A percentile compares a stretch with the other conserved stretches of the same genome.
These are phyloP conservation scores for Nymphalis io DNA, from an alignment of 1,140 invertebrate species.

Conservation along the genomic window DNA sequence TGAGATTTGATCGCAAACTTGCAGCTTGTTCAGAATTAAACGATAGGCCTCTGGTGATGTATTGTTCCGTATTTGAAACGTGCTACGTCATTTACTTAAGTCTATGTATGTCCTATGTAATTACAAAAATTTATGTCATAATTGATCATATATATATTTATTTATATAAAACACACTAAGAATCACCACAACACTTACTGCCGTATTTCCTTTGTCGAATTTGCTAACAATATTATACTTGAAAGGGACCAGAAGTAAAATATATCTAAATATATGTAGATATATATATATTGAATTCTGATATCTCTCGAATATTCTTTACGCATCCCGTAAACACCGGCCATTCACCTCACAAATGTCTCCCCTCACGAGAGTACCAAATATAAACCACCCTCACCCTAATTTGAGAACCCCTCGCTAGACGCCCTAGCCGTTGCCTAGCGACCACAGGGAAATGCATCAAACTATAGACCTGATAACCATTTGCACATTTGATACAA, in stretches of 20 bases:
- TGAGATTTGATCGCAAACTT: constrained; percentile 33
- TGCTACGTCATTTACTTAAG: not conserved
- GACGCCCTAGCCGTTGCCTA: constrained; percentile 62
- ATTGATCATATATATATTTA: too few relatives aligned
- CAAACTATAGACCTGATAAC: constrained; percentile 19
- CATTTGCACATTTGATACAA: not conserved
- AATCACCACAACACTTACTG: too few relatives aligned
- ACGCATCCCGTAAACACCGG: constrained; percentile 34
- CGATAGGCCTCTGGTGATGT: constrained; percentile 47
- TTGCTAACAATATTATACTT: too few relatives aligned
- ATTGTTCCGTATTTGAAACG: constrained; percentile 33
- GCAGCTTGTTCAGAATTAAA: constrained; percentile 46
- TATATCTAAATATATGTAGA: too few relatives aligned
- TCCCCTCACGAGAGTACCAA: constrained; percentile 69
- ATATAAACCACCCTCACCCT: constrained; percentile 76
- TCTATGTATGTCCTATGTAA: not conserved
- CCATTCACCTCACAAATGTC: constrained; percentile 75
- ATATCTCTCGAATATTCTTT: constrained; percentile 5
- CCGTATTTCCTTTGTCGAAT: too few relatives aligned
- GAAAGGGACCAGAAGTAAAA: too few relatives aligned
- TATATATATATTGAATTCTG: too few relatives aligned
- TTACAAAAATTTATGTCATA: too few relatives aligned
- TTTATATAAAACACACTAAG: too few relatives aligned
- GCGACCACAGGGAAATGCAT: constrained; percentile 66
- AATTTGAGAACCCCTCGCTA: constrained; percentile 73